Base-by-base conservation (phyloP, 2,797 vertebrate genomes). In the Astyanax mexicanus region DNA sequence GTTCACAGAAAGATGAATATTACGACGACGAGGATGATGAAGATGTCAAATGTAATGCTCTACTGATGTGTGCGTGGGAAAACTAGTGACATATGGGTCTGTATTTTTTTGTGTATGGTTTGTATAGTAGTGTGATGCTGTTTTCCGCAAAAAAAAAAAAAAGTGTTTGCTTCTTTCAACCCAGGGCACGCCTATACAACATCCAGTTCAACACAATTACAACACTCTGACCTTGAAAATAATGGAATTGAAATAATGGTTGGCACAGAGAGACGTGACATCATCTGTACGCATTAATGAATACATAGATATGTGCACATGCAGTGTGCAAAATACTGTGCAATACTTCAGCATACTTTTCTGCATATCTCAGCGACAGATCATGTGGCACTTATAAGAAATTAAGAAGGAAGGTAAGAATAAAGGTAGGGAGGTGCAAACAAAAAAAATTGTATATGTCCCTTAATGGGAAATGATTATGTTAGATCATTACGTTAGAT, bases 1-100 rank as follows among this genome's bases (percentile, higher is more conserved):
- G 84, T 92, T 94, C 21, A 96, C 94, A 19, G 95, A 97, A 85
- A 93, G 95, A 89, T 92, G 91, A 84, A n/a, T n/a, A n/a, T n/a
- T n/a, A n/a, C n/a, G n/a, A n/a, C n/a, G n/a, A n/a, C n/a, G n/a
- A n/a, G 65, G 17, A 47, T 29, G 49, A 65, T 62, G 17, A 47
- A 29, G 51, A 66, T 64, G 65, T 7, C 15, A 86, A 88, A 86
- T 88, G 88, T 89, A 90, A 88, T 85, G 76, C 86, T 85, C 78
- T 84, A 84, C 80, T 83, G 87, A 83, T 80, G 84, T 82, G 80
- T 85, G 83, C 64, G 58, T 60, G 45, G 76, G 47, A 67, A 64
- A 52, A 68, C 61, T 42, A 44, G 47, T 72, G 68, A 60, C 69
- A 77, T 77, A 52, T 35, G 32, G 72, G 47, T 44, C 37, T 81